These are phyloP conservation scores for Odontocerum albicorne DNA, from an alignment of 2,888 invertebrate genomes.

Conservation along the genomic window DNA sequence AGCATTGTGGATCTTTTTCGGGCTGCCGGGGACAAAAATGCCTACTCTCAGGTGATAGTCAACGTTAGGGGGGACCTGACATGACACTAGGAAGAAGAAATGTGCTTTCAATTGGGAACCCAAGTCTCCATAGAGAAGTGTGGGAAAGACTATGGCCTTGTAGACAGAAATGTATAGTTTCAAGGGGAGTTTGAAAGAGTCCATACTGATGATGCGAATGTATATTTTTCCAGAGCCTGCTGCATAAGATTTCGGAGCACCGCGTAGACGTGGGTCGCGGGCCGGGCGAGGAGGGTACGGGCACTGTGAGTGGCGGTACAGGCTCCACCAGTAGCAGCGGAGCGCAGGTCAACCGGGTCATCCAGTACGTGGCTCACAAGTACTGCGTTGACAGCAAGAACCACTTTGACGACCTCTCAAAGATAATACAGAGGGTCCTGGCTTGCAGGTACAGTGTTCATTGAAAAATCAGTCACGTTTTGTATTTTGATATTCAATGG, in stretches of 20 bases:
- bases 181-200: no score
- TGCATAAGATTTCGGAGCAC: conserved; percentile 87
- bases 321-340: conserved; percentile 58
- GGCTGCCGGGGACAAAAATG: no score
- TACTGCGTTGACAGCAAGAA: conserved; percentile 94
- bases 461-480: no score
- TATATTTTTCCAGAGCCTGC: conserved; percentile 58
- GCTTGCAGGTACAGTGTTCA: conserved; percentile 73
- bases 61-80: no score
- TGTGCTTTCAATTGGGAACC: no score
- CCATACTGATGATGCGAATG: neutral
- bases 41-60: no score
- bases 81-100: no score
- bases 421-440: conserved; percentile 85
- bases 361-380: conserved; percentile 91
- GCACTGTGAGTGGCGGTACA: conserved; percentile 43
- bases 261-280: conserved; percentile 69
- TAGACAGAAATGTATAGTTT: no score
- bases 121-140: no score
- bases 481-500: no score
- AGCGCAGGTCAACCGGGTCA: conserved; percentile 85
- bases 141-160: no score
- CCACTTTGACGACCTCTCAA: conserved; percentile 92
- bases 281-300: conserved; percentile 48
- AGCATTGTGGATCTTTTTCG: no score